Evolutionary conservation across 2,888 invertebrate genomes (phyloP).

Genomic region (Melipona bicolor): DNA sequence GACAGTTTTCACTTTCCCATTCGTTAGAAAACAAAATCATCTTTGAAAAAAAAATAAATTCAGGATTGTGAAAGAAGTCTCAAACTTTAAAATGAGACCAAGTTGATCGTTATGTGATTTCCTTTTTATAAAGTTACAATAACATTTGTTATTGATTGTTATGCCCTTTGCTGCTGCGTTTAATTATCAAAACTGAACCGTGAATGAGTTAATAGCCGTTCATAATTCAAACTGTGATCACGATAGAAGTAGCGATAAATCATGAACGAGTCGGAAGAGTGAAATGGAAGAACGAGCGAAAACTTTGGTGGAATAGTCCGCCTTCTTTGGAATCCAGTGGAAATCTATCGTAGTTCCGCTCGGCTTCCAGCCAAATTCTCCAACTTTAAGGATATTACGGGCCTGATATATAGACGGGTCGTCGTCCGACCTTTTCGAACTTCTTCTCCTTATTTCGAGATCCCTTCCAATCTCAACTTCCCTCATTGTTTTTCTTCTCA

Average conservation of each 20-base stretch:
- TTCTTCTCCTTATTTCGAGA: constrained; percentile 2
- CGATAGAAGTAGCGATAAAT: constrained; percentile 13
- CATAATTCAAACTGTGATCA: neutral
- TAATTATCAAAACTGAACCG: constrained; percentile 1
- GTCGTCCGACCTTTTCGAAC: constrained; percentile 11
- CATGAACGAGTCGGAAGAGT: neutral
- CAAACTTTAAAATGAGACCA: too few species aligned
- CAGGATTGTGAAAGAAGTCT: too few species aligned
- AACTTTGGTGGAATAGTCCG: constrained; percentile 3
- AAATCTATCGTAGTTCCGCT: constrained; percentile 18
- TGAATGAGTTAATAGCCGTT: neutral
- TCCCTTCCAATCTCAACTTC: neutral
- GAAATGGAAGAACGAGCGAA: neutral
- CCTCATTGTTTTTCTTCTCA: neutral
- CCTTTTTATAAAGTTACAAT: too few species aligned
- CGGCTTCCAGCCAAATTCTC: constrained; percentile 41
- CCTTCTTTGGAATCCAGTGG: constrained; percentile 11
- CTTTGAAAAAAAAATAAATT: too few species aligned
- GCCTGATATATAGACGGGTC: constrained; percentile 13
- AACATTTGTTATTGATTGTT: too few species aligned
- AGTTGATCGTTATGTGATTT: too few species aligned
- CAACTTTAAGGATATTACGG: constrained; percentile 29
- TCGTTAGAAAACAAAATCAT: too few species aligned
- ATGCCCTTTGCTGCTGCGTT: neutral
- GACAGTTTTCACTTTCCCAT: too few species aligned